These are phyloP conservation scores for Coreoperca whiteheadi DNA, from an alignment of 2,113 vertebrate genomes.

Conservation along the genomic window DNA sequence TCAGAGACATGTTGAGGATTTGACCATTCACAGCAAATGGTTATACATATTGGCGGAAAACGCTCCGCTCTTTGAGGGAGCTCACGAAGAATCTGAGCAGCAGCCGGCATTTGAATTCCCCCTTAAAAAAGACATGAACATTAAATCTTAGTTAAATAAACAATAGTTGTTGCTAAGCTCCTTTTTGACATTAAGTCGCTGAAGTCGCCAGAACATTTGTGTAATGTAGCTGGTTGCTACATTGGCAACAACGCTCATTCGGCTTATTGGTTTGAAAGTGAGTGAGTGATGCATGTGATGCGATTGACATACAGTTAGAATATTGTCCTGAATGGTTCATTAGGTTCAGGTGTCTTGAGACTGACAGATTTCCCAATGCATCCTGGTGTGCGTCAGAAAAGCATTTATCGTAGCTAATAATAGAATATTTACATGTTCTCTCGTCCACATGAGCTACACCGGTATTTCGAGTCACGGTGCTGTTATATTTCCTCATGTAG, in stretches of 20 bases:
- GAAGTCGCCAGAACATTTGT: background rate
- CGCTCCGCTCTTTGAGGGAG: background rate
- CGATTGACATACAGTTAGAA: background rate
- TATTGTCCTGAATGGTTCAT: constrained; percentile 1
- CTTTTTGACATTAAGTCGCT: background rate
- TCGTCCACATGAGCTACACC: background rate
- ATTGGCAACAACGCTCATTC: background rate
- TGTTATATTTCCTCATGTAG: constrained; percentile 4
- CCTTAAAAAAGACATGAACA: background rate
- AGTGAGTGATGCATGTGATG: background rate
- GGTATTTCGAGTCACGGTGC: background rate
- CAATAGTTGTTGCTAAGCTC: background rate
- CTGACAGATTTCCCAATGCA: background rate
- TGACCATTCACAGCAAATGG: background rate
- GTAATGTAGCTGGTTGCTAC: background rate
- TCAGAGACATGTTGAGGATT: background rate
- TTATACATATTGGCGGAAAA: background rate
- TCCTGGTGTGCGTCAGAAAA: background rate
- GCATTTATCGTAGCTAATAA: background rate
- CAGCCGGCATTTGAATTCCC: background rate
- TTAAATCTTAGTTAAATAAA: background rate
- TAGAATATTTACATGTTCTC: background rate
- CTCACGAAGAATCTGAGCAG: background rate
- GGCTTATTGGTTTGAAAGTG: background rate
- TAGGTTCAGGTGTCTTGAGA: background rate